Percentiles rank a stretch among this genome's conserved stretches.
Evolutionary conservation across 2,797 vertebrate species (phyloP).

Genomic region (Phaenicophaeus curvirostris): DNA sequence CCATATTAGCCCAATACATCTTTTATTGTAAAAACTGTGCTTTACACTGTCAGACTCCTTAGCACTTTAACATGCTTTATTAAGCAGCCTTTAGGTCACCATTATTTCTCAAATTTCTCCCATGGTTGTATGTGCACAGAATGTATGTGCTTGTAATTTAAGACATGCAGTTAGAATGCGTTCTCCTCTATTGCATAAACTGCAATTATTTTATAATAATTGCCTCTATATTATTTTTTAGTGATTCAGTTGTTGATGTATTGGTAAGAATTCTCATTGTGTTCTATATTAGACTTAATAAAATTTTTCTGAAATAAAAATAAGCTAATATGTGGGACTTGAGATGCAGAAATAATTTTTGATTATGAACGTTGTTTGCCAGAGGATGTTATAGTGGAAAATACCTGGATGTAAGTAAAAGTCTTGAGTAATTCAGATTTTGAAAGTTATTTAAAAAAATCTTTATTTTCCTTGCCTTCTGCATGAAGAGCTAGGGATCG

Average conservation of each 20-base stretch:
- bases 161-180: slow-evolving; percentile 80
- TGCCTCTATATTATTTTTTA: slow-evolving; percentile 68
- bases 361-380: not conserved
- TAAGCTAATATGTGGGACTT: not conserved
- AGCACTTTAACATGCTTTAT: slow-evolving; percentile 98
- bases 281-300: not conserved
- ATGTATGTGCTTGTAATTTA: slow-evolving; percentile 84
- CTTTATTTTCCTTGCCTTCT: slow-evolving; percentile 64
- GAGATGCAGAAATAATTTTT: slow-evolving; percentile 12
- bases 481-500: slow-evolving; percentile 77
- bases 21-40: slow-evolving; percentile 99
- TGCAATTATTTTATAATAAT: slow-evolving; percentile 85
- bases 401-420: slow-evolving; percentile 39
- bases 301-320: slow-evolving; percentile 53
- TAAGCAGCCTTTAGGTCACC: slow-evolving; percentile 96
- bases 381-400: slow-evolving; percentile 45
- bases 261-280: slow-evolving; percentile 3
- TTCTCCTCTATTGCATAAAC: slow-evolving; percentile 87
- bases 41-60: slow-evolving; percentile 92
- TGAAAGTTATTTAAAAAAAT: slow-evolving; percentile 75
- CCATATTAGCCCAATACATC: slow-evolving; percentile 99
- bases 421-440: slow-evolving; percentile 66
- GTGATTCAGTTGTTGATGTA: slow-evolving; percentile 3
- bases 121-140: slow-evolving; percentile 83
- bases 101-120: slow-evolving; percentile 94